A percentile compares a stretch with the other conserved stretches of the same genome.
These are phyloP conservation scores for Suncus etruscus DNA, from an alignment of 2,113 vertebrate genomes.

Conservation along the genomic window DNA sequence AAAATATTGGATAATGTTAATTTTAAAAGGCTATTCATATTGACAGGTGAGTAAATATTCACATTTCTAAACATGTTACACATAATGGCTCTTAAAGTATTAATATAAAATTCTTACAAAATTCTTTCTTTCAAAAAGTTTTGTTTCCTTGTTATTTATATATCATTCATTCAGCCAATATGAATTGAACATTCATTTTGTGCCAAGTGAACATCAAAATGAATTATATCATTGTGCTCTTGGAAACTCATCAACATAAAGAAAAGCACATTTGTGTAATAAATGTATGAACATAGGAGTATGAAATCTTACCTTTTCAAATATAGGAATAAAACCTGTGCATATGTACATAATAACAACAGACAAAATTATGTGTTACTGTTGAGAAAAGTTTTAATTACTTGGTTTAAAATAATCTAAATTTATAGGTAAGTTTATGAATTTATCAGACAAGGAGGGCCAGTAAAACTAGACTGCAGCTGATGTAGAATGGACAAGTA, in stretches of 20 bases:
- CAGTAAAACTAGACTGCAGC: not conserved
- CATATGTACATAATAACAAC: not conserved
- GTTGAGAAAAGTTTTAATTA: not conserved
- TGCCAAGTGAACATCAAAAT: not conserved
- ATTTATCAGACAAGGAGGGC: not conserved
- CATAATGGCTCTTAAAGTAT: not conserved
- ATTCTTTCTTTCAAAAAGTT: slow-evolving; percentile 5
- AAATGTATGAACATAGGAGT: not conserved
- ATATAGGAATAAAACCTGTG: not conserved
- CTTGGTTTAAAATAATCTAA: not conserved
- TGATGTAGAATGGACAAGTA: not conserved
- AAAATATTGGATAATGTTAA: slow-evolving; percentile 15
- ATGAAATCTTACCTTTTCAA: not conserved
- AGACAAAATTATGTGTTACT: not conserved
- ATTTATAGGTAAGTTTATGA: not conserved
- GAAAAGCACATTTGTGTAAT: not conserved
- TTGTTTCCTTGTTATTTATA: not conserved
- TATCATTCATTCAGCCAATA: slow-evolving; percentile 38
- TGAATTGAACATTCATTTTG: not conserved
- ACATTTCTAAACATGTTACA: not conserved
- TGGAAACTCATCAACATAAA: not conserved
- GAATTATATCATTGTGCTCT: slow-evolving; percentile 29
- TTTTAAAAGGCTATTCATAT: slow-evolving; percentile 23
- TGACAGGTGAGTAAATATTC: slow-evolving; percentile 10
- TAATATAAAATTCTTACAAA: slow-evolving; percentile 20